These are phyloP conservation scores for Cebus imitator DNA, from an alignment of 2,113 vertebrate genomes.

Conservation along the genomic window DNA sequence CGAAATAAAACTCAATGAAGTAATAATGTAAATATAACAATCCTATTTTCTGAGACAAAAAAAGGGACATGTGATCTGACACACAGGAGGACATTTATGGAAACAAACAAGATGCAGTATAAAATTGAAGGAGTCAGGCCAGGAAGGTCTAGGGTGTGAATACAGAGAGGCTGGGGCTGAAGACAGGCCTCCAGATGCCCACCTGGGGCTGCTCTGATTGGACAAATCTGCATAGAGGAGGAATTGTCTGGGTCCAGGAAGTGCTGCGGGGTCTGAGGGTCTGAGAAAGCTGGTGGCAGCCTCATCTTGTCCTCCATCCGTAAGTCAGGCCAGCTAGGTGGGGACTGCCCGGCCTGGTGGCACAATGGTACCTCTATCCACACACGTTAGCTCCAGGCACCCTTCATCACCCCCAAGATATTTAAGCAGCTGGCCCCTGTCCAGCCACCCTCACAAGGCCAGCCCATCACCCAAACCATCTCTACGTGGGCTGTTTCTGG, in stretches of 20 bases:
- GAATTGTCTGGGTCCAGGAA: not conserved
- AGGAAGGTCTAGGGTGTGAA: not conserved
- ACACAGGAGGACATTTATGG: not conserved
- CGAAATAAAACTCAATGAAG: not conserved
- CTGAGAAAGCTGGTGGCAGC: not conserved
- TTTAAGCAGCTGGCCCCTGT: not conserved
- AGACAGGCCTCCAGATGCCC: not conserved
- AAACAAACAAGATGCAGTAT: not conserved
- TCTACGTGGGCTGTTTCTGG: not conserved
- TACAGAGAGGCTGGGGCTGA: not conserved
- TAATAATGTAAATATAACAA: not conserved
- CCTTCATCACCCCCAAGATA: not conserved
- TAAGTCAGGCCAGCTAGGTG: not conserved
- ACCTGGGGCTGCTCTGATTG: too few relatives aligned
- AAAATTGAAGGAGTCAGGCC: not conserved
- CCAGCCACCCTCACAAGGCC: not conserved
- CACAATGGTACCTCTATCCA: not conserved
- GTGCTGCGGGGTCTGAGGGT: not conserved
- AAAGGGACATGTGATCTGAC: not conserved
- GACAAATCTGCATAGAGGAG: not conserved
- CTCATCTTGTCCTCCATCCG: not conserved
- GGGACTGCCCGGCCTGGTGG: not conserved
- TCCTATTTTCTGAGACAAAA: not conserved
- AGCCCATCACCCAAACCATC: not conserved
- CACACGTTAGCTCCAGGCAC: not conserved